A percentile compares a stretch with the other conserved stretches of the same genome.
These are phyloP conservation scores for Chorisops tibialis DNA, from an alignment of 2,888 invertebrate genomes.

Conservation along the genomic window DNA sequence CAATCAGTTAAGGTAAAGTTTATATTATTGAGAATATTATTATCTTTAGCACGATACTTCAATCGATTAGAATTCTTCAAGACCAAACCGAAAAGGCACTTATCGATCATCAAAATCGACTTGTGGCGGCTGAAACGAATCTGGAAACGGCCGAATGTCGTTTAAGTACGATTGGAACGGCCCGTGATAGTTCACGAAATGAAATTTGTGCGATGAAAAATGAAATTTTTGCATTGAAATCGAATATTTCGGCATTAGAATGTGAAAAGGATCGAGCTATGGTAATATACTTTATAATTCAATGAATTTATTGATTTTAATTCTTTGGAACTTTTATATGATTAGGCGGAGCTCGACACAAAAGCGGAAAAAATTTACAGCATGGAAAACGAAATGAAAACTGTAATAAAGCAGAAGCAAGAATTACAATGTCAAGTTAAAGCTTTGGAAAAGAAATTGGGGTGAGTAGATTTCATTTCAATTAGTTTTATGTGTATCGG, in stretches of 20 bases:
- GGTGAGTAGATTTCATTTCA: constrained; percentile 46
- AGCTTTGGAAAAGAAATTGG: constrained; percentile 59
- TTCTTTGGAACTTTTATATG: constrained; percentile 19
- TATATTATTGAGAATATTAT: too few relatives aligned
- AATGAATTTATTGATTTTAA: constrained; percentile 2
- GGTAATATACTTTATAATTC: constrained; percentile 45
- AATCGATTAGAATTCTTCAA: constrained; percentile 61
- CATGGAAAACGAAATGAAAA: constrained; percentile 63
- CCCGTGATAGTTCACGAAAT: constrained; percentile 58
- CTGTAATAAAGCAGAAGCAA: constrained; percentile 57
- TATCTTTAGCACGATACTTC: not conserved
- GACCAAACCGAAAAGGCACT: constrained; percentile 73
- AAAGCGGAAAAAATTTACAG: constrained; percentile 67
- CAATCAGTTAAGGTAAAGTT: constrained; percentile 58
- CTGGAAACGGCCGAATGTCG: constrained; percentile 60
- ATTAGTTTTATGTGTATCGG: not conserved
- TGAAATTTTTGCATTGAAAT: constrained; percentile 63
- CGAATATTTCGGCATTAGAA: constrained; percentile 63
- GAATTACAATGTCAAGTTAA: constrained; percentile 57
- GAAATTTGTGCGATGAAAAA: constrained; percentile 61
- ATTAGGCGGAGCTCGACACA: constrained; percentile 62
- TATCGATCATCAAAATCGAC: constrained; percentile 65
- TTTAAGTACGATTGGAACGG: constrained; percentile 58
- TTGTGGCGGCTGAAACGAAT: constrained; percentile 63
- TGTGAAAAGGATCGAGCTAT: constrained; percentile 67